phyloP scores from a whole-genome alignment of 1,140 invertebrate species.

The Drosophila oshimai region DNA sequence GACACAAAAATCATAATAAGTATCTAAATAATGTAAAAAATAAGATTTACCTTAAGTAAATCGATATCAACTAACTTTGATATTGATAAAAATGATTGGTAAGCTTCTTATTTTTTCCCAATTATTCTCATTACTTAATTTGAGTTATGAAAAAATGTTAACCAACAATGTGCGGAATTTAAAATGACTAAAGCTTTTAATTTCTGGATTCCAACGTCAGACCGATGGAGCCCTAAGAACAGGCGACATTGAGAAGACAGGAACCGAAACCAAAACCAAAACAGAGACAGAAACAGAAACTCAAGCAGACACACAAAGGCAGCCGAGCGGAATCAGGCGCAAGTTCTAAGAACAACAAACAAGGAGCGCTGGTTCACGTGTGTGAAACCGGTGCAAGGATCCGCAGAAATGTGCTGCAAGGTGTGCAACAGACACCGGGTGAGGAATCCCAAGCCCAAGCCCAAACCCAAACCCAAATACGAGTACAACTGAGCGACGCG shows the following conservation, averaged over 20 bases:
- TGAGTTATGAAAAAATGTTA: too few relatives aligned
- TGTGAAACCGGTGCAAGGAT: slow-evolving; percentile 1
- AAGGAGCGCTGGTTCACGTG: not conserved
- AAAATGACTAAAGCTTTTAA: too few relatives aligned
- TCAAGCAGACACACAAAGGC: not conserved
- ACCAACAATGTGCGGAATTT: too few relatives aligned
- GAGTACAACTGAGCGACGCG: slow-evolving; percentile 21
- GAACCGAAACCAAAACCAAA: not conserved
- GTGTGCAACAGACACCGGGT: slow-evolving; percentile 37
- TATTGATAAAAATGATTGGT: too few relatives aligned
- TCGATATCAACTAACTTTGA: too few relatives aligned
- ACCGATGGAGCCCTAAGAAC: not conserved
- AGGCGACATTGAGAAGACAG: not conserved
- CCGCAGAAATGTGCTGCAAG: slow-evolving; percentile 8
- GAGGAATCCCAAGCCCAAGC: not conserved
- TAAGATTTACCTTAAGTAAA: too few relatives aligned
- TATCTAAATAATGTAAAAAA: too few relatives aligned
- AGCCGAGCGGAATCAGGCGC: slow-evolving; percentile 17
- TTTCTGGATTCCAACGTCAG: too few relatives aligned
- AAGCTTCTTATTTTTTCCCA: too few relatives aligned
- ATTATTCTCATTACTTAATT: too few relatives aligned
- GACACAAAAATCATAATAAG: too few relatives aligned
- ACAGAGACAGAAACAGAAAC: not conserved
- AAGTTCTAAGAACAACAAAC: slow-evolving; percentile 37
- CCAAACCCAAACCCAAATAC: slow-evolving; percentile 1